Evolutionary conservation across 1,140 invertebrate genomes (phyloP), one percentile per base, ranked within the genome.

Genomic region (Araneus ventricosus): DNA sequence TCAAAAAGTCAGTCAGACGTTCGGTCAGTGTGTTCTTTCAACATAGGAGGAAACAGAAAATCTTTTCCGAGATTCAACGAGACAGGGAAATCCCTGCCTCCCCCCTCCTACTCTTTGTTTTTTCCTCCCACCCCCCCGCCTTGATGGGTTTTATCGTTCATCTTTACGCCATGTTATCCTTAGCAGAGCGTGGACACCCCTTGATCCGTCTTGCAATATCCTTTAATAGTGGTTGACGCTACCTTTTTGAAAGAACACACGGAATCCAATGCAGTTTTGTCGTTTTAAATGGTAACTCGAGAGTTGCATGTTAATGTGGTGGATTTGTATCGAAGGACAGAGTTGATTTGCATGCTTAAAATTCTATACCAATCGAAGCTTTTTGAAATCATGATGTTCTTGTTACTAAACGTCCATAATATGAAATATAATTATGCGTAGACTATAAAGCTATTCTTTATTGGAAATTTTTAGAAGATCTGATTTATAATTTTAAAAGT

Each of bases 1-100:
- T 85, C 90, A 90, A 90, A 90, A 90, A 90, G 88, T 90, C 88
- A 90, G 80, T 92, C 90, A 92, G 80, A 92, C 90, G 80, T 85
- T 86, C 82, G 90, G 90, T 92, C 90, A 92, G 80, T 92, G 61
- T 92, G 90, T 86, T 92, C 61, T 86, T 92, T 6, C n/a, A 27
- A 27, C 34, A 45, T 14, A 82, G 30, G 52, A 90, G 88, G 88
- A 90, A 90, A 82, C 59, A 57, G 27, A 34, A 82, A 90, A 90
- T 61, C 24, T 30, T 45, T 57, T 82, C 75, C 41, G 30, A 82
- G 75, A 82, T 90, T 82, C 88, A 90, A 90, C 88, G 88, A 90
- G 75, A 90, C 88, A 41, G 88, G 88, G 88, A 80, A 90, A 82
- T 75, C 63, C 63, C 63, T 52, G 59, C 59, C 59, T 22, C 75